These are phyloP conservation scores for Stenichneumon culpator DNA, from an alignment of 2,888 invertebrate species.

Conservation along the genomic window DNA sequence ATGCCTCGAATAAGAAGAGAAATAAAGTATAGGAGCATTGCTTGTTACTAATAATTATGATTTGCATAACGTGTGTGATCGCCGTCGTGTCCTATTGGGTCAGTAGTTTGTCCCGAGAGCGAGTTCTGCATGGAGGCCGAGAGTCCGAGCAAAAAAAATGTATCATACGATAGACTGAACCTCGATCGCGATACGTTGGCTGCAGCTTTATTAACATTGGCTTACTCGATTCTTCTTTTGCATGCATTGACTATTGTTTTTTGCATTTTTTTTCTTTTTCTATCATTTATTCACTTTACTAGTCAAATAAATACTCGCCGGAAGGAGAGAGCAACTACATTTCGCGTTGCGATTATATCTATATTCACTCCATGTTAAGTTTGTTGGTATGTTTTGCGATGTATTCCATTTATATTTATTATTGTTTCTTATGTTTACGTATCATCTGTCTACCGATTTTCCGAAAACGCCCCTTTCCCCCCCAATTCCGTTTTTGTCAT, in stretches of 20 bases:
- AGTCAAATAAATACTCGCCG: slow-evolving; percentile 59
- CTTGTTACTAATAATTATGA: slow-evolving; percentile 76
- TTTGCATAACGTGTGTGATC: slow-evolving; percentile 74
- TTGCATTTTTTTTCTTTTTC: slow-evolving; percentile 57
- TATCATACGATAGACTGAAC: slow-evolving; percentile 56
- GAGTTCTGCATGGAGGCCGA: slow-evolving; percentile 72
- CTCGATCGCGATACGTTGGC: slow-evolving; percentile 74
- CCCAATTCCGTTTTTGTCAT: slow-evolving; percentile 58
- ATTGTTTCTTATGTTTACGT: slow-evolving; percentile 64
- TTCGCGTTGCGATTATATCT: slow-evolving; percentile 66
- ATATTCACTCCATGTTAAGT: slow-evolving; percentile 78
- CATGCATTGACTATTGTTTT: slow-evolving; percentile 69
- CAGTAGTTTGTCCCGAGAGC: slow-evolving; percentile 49
- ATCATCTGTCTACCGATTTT: slow-evolving; percentile 45
- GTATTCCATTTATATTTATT: slow-evolving; percentile 73
- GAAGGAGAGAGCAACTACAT: slow-evolving; percentile 73
- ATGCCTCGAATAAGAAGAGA: slow-evolving; percentile 71
- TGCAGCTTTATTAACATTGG: slow-evolving; percentile 75
- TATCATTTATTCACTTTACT: slow-evolving; percentile 66
- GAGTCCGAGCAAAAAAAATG: slow-evolving; percentile 27
- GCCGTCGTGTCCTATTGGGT: slow-evolving; percentile 64
- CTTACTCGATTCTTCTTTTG: slow-evolving; percentile 71
- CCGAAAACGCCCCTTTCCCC: slow-evolving; percentile 9
- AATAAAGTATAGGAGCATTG: slow-evolving; percentile 75
- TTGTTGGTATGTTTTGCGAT: slow-evolving; percentile 80